A percentile compares a stretch with the other conserved stretches of the same genome.
These are phyloP conservation scores for Subacronicta megacephala DNA, from an alignment of 2,888 invertebrate species.

Conservation along the genomic window DNA sequence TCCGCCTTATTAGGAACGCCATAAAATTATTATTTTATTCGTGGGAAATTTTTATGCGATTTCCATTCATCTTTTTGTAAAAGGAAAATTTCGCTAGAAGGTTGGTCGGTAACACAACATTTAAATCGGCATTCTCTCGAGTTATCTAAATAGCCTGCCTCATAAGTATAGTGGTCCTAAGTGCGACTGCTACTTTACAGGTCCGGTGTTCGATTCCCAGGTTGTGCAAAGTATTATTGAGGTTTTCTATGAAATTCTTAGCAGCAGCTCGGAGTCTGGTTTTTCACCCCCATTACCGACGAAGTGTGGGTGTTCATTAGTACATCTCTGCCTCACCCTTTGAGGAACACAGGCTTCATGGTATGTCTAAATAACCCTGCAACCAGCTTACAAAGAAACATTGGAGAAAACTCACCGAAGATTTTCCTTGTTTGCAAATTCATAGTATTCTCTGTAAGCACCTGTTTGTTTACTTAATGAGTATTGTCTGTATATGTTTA, in stretches of 20 bases:
- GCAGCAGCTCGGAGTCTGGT: too few species aligned
- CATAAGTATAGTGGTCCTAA: too few species aligned
- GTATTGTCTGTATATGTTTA: conserved; percentile 10
- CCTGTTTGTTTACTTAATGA: conserved; percentile 24
- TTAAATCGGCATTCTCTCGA: conserved; percentile 15
- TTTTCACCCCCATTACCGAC: too few species aligned
- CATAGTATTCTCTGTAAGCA: conserved; percentile 18
- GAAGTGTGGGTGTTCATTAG: too few species aligned
- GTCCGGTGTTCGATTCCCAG: too few species aligned
- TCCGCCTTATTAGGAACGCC: conserved; percentile 30
- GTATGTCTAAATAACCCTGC: conserved; percentile 16
- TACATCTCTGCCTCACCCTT: too few species aligned
- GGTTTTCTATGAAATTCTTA: too few species aligned
- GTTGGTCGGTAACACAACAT: conserved; percentile 18
- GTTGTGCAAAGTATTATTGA: too few species aligned
- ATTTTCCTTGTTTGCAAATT: conserved; percentile 22
- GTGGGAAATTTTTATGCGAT: conserved; percentile 34
- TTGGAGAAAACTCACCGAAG: conserved; percentile 2
- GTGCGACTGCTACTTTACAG: too few species aligned
- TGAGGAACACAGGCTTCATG: too few species aligned
- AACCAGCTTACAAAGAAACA: conserved; percentile 12
- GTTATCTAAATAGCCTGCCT: conserved; percentile 16
- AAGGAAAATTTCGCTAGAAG: conserved; percentile 16
- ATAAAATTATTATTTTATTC: conserved; percentile 20
- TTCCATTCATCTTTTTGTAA: conserved; percentile 25